Percentiles rank a stretch among this genome's conserved stretches.
Conservation (phyloP, 2,888 invertebrate genomes). For the Heliconius charithonia region DNA sequence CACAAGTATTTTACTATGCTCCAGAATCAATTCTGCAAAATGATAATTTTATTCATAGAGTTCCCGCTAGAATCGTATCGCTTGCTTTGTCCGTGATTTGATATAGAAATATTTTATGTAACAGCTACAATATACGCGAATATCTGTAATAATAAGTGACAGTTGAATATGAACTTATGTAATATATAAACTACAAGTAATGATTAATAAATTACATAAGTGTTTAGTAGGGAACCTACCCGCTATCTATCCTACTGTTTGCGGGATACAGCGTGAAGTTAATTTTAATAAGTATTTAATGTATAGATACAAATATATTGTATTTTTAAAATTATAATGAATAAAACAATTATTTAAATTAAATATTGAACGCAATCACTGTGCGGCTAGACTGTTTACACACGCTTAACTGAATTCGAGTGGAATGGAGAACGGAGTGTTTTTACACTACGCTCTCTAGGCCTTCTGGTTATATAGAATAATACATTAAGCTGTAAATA, state of each 20-base stretch:
- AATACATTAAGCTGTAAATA: no score
- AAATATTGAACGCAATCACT: not conserved
- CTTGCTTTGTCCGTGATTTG: conserved; percentile 81
- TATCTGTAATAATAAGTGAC: conserved; percentile 14
- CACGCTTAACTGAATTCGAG: no score
- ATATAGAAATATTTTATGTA: conserved; percentile 61
- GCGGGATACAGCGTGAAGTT: no score
- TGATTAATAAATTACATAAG: not conserved
- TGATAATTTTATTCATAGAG: conserved; percentile 84
- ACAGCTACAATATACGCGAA: conserved; percentile 35
- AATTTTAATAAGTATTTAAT: no score
- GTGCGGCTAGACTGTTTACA: not conserved
- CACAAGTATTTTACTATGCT: conserved; percentile 74
- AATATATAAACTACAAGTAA: not conserved
- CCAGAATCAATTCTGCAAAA: conserved; percentile 81
- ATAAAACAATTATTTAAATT: not conserved
- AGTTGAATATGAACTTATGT: not conserved
- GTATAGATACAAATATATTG: no score
- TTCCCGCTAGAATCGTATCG: conserved; percentile 79
- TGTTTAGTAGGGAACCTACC: no score
- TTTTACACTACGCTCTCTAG: no score
- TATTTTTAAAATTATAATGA: not conserved
- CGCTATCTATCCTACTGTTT: no score
- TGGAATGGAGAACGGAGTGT: no score
- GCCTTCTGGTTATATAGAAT: no score